Evolutionary conservation across 2,113 vertebrate species (phyloP), one percentile per base, ranked within the genome.

Genomic region (Mus spicilegus): DNA sequence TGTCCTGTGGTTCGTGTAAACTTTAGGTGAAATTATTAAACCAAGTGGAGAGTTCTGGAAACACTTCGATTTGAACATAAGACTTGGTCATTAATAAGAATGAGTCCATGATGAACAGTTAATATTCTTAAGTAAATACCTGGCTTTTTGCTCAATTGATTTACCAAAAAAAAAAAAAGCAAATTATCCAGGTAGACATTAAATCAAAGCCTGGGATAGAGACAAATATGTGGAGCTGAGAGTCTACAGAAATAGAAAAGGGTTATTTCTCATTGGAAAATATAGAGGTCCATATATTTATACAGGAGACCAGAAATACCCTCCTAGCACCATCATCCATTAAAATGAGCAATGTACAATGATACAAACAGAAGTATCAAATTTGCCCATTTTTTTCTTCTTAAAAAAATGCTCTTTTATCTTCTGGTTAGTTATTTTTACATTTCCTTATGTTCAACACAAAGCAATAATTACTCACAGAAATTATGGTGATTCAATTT

Each of bases 401-500:
- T 75, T 42, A 42, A 88, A 81, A 84, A 87, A 72, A 88, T n/a
- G 14, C 2, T 90, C 61, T 81, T 89, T 49, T 72, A 73, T 78
- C 24, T 91, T 72, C 28, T 61, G n/a, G 75, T 94, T 54, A 33
- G 75, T 94, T 91, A 84, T 86, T 95, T 89, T 67, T 70, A 63
- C 28, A 89, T 63, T 95, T 90, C 58, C 22, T 93, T 84, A 42
- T 65, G 67, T 42, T 91, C 69, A 82, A 5, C 54, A n/a, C 7
- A 75, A 89, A 88, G 17, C 7, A 54, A 70, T 93, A 85, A 93
- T 61, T 87, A 87, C 39, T 87, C 42, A 30, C 76, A 94, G 28
- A 92, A 96, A 93, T 70, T 90, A 70, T 91, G 20, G 49, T 78
- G 33, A 93, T 51, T 80, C 42, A 94, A 72, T 54, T 82, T 80